These are phyloP conservation scores for Oscarella lobularis DNA, from an alignment of 37 sponge, comb jelly and placozoan species.

Conservation along the genomic window DNA sequence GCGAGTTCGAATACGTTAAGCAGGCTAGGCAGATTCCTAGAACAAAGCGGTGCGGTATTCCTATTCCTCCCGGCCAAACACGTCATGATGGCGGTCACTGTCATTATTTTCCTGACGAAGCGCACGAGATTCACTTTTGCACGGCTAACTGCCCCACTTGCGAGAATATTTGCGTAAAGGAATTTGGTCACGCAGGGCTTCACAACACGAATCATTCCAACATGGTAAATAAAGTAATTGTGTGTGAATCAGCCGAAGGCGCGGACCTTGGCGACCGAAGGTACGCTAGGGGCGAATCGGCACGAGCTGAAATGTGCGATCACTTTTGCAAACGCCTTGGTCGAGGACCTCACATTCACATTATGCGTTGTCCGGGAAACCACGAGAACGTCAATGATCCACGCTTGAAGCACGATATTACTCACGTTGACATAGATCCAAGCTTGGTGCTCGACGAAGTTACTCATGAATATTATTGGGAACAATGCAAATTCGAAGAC, in stretches of 20 bases:
- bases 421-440: too few species aligned
- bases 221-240: background rate
- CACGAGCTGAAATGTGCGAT: constrained; percentile 3
- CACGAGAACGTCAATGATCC: background rate
- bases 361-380: background rate
- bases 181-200: background rate
- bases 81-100: background rate
- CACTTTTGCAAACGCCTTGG: background rate
- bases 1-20: background rate
- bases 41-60: background rate
- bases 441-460: background rate
- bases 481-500: background rate
- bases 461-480: background rate
- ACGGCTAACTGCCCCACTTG: background rate
- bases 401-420: background rate
- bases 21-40: background rate
- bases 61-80: background rate
- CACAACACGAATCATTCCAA: background rate
- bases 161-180: background rate
- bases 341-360: constrained; percentile 7
- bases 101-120: background rate
- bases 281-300: constrained; percentile 8
- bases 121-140: background rate
- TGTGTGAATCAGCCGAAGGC: background rate
- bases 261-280: background rate